Evolutionary conservation across 2,113 vertebrate species (phyloP), one percentile per base, ranked within the genome.

Genomic region (Passerina amoena): DNA sequence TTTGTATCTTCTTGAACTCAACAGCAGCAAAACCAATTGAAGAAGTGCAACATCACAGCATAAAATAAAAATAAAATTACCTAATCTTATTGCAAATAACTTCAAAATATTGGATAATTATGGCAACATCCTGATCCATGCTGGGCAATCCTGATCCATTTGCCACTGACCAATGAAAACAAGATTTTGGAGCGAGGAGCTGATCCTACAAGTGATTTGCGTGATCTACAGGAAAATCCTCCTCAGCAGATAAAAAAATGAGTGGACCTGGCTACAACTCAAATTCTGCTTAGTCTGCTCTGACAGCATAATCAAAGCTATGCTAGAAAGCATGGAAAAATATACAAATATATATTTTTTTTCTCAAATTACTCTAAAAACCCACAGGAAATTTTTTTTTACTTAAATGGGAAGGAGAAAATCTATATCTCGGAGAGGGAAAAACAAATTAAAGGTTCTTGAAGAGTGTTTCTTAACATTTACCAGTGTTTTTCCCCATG

Each of bases 381-480:
- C 85, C 86, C 92, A 94, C 71, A 94, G 89, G 94, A 94, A 60
- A 5, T 53, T 82, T 82, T 81, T 73, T 60, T 92, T 78, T 66
- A 75, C 87, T 94, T 96, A 96, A 96, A 78, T 88, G n/a, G 65
- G 84, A 94, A 92, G 60, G 22, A 92, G 87, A 90, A 95, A 97
- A 96, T 94, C 93, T 86, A 90, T 97, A 96, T 94, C 94, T 92
- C 35, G 3, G 76, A 96, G 91, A 96, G 70, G 82, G 91, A 94
- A 97, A 96, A 96, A 96, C 93, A 96, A 96, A 96, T 97, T 96
- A 97, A 94, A 96, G 93, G 90, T 93, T 96, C 93, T 96, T 92
- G 90, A 96, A 94, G 80, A 90, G 86, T 96, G 93, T 96, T 97
- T 92, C 96, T 97, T 96, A 96, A 96, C 93, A 97, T 97, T 97